Conservation (phyloP, 1,140 invertebrate species). For the Eciton burchellii region DNA sequence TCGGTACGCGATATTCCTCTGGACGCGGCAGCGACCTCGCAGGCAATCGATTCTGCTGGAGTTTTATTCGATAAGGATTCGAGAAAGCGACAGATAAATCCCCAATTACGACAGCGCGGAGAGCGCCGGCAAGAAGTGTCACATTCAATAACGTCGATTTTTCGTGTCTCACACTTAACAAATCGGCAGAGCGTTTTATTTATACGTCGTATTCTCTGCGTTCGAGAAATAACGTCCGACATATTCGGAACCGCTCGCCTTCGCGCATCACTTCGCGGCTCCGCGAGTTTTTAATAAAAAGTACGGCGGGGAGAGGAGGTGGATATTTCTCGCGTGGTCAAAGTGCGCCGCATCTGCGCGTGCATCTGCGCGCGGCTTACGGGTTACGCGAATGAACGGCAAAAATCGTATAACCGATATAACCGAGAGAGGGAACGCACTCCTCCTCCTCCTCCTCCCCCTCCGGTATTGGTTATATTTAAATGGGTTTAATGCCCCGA, state of each 20-base stretch:
- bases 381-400: slow-evolving; percentile 82
- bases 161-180: no score
- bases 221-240: slow-evolving; percentile 4
- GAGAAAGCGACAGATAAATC: background rate
- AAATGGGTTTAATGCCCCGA: slow-evolving; percentile 80
- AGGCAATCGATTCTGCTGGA: slow-evolving; percentile 13
- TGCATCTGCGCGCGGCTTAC: slow-evolving; percentile 72
- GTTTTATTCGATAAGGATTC: slow-evolving; percentile 1
- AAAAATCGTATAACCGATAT: slow-evolving; percentile 81
- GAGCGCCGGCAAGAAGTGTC: background rate
- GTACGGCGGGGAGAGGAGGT: background rate
- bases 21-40: background rate
- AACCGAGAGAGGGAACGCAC: slow-evolving; percentile 72
- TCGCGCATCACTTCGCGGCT: slow-evolving; percentile 12
- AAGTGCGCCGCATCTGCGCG: slow-evolving; percentile 18
- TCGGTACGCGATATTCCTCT: background rate
- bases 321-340: slow-evolving; percentile 55
- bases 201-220: background rate
- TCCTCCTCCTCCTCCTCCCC: background rate
- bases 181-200: no score
- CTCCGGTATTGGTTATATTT: slow-evolving; percentile 79
- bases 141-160: background rate
- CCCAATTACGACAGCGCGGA: no score
- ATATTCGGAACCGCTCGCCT: background rate
- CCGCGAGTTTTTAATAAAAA: slow-evolving; percentile 51